Percentiles rank a stretch among this genome's conserved stretches.
Evolutionary conservation across 92 coral and sea anemone genomes (phyloP).

Genomic region (Isaurus tuberculatus): DNA sequence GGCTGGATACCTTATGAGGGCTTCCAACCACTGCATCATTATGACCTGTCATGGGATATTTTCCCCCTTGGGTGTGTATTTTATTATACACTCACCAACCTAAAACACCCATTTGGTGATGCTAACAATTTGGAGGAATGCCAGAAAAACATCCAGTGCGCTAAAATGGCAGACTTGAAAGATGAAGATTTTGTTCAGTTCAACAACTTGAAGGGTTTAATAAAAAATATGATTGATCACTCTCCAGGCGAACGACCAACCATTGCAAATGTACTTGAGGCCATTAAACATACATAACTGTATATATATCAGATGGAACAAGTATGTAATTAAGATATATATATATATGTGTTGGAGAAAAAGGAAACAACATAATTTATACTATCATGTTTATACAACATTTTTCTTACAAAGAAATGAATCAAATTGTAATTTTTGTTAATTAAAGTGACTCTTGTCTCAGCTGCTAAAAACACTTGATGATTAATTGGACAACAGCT

Average conservation of each 20-base stretch:
- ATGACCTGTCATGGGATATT: constrained; percentile 14
- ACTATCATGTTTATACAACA: too few relatives aligned
- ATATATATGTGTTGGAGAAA: neutral
- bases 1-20: constrained; percentile 39
- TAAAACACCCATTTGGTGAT: constrained; percentile 41
- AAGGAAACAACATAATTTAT: neutral
- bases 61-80: constrained; percentile 40
- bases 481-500: too few relatives aligned
- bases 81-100: constrained; percentile 36
- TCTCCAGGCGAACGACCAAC: constrained; percentile 17
- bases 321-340: neutral
- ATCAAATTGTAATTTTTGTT: too few relatives aligned
- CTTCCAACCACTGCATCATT: neutral
- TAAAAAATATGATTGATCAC: constrained; percentile 11
- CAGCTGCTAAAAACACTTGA: too few relatives aligned
- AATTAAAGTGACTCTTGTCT: too few relatives aligned
- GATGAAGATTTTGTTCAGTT: constrained; percentile 11
- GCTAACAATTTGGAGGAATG: neutral
- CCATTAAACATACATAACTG: neutral
- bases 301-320: neutral
- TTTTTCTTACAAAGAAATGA: too few relatives aligned
- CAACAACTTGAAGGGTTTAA: neutral
- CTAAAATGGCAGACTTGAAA: neutral
- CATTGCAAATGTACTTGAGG: neutral
- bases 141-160: constrained; percentile 26